Evolutionary conservation across 2,797 vertebrate genomes (phyloP).

Genomic region (Typhlichthys subterraneus): DNA sequence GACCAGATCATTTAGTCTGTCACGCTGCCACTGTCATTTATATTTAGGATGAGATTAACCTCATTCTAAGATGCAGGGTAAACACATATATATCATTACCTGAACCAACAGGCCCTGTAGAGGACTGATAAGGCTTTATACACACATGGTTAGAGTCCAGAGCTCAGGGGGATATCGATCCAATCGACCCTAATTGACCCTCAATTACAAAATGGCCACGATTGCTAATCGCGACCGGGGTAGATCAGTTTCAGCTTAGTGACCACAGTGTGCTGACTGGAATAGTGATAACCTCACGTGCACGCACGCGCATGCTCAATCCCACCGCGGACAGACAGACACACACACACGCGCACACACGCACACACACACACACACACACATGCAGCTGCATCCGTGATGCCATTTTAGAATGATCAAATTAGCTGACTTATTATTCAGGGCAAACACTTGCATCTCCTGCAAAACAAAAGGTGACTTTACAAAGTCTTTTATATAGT

Average conservation of each 20-base stretch:
- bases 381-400: neutral
- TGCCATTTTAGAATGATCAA: conserved; percentile 34
- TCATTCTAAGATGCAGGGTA: conserved; percentile 53
- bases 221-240: neutral
- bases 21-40: conserved; percentile 46
- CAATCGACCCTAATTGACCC: conserved; percentile 64
- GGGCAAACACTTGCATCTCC: conserved; percentile 21
- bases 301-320: neutral
- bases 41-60: conserved; percentile 59
- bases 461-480: conserved; percentile 58
- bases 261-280: conserved; percentile 8
- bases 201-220: conserved; percentile 51
- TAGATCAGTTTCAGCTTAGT: conserved; percentile 27
- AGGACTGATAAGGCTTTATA: conserved; percentile 58
- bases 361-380: conserved; percentile 24
- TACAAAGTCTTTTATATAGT: conserved; percentile 52
- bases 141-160: conserved; percentile 46
- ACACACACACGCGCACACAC: neutral
- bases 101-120: conserved; percentile 61
- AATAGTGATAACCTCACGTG: conserved; percentile 18
- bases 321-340: conserved; percentile 1
- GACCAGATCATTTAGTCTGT: conserved; percentile 16
- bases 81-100: conserved; percentile 73
- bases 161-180: conserved; percentile 61
- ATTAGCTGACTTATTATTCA: conserved; percentile 59